These are phyloP conservation scores for Otolemur crassicaudatus DNA, from an alignment of 2,797 vertebrate genomes.

Conservation along the genomic window DNA sequence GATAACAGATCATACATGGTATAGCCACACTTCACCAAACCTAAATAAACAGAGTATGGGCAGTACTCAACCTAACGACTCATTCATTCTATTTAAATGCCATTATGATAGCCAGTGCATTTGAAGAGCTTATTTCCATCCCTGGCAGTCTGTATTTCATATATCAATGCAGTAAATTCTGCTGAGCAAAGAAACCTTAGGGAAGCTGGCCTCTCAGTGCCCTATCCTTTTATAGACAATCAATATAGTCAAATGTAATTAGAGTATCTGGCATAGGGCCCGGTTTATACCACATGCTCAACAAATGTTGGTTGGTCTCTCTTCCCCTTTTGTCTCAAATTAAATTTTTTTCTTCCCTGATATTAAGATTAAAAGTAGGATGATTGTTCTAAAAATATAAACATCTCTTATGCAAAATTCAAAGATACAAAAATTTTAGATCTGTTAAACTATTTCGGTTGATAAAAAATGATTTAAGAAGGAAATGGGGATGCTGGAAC, in stretches of 20 bases:
- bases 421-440: conserved; percentile 2
- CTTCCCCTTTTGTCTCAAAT: not conserved
- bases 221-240: not conserved
- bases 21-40: not conserved
- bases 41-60: not conserved
- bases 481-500: not conserved
- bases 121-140: not conserved
- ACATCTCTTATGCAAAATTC: not conserved
- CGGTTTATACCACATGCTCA: not conserved
- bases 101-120: not conserved
- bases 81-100: conserved; percentile 3
- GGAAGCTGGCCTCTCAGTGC: not conserved
- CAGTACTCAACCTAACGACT: not conserved
- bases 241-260: not conserved
- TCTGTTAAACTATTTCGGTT: not conserved
- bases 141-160: not conserved
- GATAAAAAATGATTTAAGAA: conserved; percentile 1
- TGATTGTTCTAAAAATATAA: conserved; percentile 29
- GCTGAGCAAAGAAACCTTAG: conserved; percentile 22
- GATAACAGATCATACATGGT: not conserved
- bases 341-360: not conserved
- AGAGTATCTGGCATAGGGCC: not conserved
- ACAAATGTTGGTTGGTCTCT: not conserved
- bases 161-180: not conserved
- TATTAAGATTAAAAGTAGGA: not conserved